Evolutionary conservation across 2,888 invertebrate genomes (phyloP), one percentile per base, ranked within the genome.

Genomic region (Drosophila lacicola): DNA sequence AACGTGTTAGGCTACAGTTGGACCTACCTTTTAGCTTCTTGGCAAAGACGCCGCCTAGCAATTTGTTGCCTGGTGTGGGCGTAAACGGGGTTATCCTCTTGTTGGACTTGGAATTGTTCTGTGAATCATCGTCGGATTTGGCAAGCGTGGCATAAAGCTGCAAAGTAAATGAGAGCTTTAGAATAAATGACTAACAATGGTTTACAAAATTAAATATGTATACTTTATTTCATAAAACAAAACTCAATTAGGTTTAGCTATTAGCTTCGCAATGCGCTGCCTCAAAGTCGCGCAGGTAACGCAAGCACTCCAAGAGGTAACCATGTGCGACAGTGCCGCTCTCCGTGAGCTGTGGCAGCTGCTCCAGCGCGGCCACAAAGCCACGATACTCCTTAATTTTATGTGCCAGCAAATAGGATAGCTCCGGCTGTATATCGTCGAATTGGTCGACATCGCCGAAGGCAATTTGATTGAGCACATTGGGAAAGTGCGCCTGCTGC

Each of bases 31-130:
- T 86, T 39, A 80, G 44, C 74, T 92, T 92, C 58, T 91, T 91
- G 11, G 88, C 91, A 77, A 92, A 92, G n/a, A 92, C 87, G 41
- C 93, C 92, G 37, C 92, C 91, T 33, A 92, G 76, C 34, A 93
- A 71, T 69, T 91, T 91, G 51, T 70, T 91, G 36, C 90, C 89
- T 0, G 90, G 88, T 3, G 90, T 88, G 34, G 90, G 90, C 8
- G 92, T 88, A 44, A 85, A 88, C 5, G 89, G 82, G 36, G 91
- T 91, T 37, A 88, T 72, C 82, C 84, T 90, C 67, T 87, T 89
- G 45, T 1, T 25, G 29, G 75, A 75, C 45, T 77, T 75, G 41
- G 11, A 63, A 77, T 76, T 75, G 1, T 60, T 50, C 1, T 45
- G 64, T 29, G 72, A 54, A 53, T 88, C 73, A 44, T 79, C 82